A percentile compares a stretch with the other conserved stretches of the same genome.
phyloP scores from a whole-genome alignment of 2,888 invertebrate species.

The Bembecia ichneumoniformis region DNA sequence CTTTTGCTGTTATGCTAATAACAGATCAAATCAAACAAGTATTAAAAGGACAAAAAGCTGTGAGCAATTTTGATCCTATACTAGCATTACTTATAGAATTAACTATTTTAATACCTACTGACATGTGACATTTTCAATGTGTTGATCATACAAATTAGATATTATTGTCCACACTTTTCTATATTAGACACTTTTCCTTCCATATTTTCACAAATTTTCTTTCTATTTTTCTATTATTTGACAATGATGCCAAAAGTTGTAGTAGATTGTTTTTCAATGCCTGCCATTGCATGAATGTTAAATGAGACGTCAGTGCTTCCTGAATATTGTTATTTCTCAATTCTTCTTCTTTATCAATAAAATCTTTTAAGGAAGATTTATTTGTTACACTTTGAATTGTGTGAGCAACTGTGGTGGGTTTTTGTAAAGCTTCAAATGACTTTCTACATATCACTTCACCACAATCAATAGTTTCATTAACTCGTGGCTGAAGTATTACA shows the following conservation, averaged over 20 bases:
- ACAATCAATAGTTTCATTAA: slow-evolving; percentile 20
- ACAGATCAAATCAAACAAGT: too few relatives aligned
- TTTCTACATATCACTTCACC: slow-evolving; percentile 36
- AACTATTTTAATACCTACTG: too few relatives aligned
- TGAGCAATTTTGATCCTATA: background rate
- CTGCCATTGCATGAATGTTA: slow-evolving; percentile 72
- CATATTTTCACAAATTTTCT: slow-evolving; percentile 51
- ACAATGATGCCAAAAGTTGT: slow-evolving; percentile 30
- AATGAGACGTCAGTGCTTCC: slow-evolving; percentile 42
- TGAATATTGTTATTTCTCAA: slow-evolving; percentile 37
- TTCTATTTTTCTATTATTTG: slow-evolving; percentile 43
- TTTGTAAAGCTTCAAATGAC: slow-evolving; percentile 22
- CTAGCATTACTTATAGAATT: too few relatives aligned
- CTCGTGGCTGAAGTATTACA: slow-evolving; percentile 9
- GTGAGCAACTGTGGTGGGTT: slow-evolving; percentile 20
- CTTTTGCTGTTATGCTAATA: too few relatives aligned
- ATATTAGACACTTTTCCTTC: slow-evolving; percentile 57
- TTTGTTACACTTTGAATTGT: slow-evolving; percentile 34
- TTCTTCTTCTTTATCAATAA: slow-evolving; percentile 45
- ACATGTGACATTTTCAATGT: too few relatives aligned
- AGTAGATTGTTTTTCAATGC: slow-evolving; percentile 47
- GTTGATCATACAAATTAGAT: too few relatives aligned
- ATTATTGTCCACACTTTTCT: slow-evolving; percentile 39
- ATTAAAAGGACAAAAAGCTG: slow-evolving; percentile 2
- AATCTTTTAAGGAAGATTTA: slow-evolving; percentile 30